Evolutionary conservation across 2,888 invertebrate species (phyloP).

Genomic region (Drosophila kanekoi): DNA sequence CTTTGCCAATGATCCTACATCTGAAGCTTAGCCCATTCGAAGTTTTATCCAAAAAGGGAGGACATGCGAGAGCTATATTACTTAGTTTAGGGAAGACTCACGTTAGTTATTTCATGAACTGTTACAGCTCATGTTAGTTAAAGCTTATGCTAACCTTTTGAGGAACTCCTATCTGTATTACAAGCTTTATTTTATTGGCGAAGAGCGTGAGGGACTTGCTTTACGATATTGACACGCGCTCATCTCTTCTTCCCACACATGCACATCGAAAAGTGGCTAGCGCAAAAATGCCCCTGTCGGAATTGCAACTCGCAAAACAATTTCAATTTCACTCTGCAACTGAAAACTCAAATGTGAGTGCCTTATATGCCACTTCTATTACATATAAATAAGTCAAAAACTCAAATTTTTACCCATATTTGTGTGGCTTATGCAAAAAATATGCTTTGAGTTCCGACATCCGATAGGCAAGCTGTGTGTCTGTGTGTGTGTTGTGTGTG

Average conservation of each 20-base stretch:
- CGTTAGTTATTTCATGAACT: no score
- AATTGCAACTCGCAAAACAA: constrained; percentile 40
- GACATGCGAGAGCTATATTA: no score
- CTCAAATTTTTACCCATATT: constrained; percentile 2
- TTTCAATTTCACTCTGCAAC: constrained; percentile 44
- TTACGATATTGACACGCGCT: background rate
- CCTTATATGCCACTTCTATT: constrained; percentile 48
- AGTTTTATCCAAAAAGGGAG: no score
- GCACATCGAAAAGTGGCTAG: constrained; percentile 9
- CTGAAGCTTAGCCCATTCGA: no score
- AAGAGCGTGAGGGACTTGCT: no score
- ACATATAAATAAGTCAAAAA: constrained; percentile 14
- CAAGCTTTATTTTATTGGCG: background rate
- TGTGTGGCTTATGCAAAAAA: constrained; percentile 36
- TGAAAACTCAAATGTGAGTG: background rate
- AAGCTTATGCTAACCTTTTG: no score
- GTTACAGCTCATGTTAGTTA: no score
- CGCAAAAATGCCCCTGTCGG: constrained; percentile 1
- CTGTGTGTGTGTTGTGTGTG: background rate
- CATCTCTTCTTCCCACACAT: constrained; percentile 2
- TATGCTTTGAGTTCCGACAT: constrained; percentile 45
- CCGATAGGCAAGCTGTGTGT: constrained; percentile 13
- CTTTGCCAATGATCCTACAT: no score
- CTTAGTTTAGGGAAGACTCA: no score
- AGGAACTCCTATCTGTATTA: background rate